These are phyloP conservation scores for Apus apus DNA, from an alignment of 2,113 vertebrate species.

Conservation along the genomic window DNA sequence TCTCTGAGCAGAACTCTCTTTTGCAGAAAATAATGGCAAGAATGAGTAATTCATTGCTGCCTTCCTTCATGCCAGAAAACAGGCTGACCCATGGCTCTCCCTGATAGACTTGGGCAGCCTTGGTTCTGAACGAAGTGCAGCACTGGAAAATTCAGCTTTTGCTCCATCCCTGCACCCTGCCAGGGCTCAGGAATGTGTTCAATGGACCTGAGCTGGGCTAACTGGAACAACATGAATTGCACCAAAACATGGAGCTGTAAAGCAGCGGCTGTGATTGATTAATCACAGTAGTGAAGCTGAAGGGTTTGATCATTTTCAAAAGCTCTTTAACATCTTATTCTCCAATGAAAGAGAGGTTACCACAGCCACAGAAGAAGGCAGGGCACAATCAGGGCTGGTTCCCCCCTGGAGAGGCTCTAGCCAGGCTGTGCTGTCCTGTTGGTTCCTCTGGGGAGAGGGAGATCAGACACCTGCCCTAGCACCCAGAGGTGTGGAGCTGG, in stretches of 20 bases:
- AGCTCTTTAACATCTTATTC: slow-evolving; percentile 40
- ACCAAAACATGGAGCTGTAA: slow-evolving; percentile 49
- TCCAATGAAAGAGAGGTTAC: slow-evolving; percentile 32
- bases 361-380: not conserved
- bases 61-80: not conserved
- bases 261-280: slow-evolving; percentile 63
- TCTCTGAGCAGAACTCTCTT: not conserved
- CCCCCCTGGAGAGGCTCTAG: not conserved
- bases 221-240: slow-evolving; percentile 22
- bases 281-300: slow-evolving; percentile 61
- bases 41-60: not conserved
- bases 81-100: not conserved
- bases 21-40: not conserved
- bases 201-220: not conserved
- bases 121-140: not conserved
- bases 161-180: not conserved
- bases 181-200: slow-evolving; percentile 35
- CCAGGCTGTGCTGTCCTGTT: not conserved
- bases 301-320: slow-evolving; percentile 58
- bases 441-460: not conserved
- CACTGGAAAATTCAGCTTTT: not conserved
- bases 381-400: not conserved
- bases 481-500: not conserved
- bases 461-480: not conserved
- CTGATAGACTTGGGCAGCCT: not conserved